Conservation (phyloP, 1,140 invertebrate genomes). For the Halesus radiatus region DNA sequence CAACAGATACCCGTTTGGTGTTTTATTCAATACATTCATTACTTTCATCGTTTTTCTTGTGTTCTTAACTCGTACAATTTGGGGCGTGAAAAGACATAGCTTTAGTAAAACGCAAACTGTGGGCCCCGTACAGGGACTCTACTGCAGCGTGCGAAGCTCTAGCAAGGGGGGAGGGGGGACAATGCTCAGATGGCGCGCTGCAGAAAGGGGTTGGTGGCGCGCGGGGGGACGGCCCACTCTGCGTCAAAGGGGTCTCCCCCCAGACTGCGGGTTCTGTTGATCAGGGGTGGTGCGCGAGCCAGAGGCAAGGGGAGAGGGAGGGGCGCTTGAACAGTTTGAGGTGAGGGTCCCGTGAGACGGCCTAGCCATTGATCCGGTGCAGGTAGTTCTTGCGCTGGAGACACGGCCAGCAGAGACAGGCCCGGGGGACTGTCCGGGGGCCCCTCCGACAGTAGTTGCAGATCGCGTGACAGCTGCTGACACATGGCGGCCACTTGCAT, state of each 20-base stretch:
- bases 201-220: slow-evolving; percentile 59
- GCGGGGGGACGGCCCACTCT: slow-evolving; percentile 81
- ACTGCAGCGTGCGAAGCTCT: neutral
- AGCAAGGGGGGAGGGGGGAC: too few relatives aligned
- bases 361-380: slow-evolving; percentile 86
- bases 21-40: too few relatives aligned
- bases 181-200: slow-evolving; percentile 49
- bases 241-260: slow-evolving; percentile 86
- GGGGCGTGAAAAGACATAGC: too few relatives aligned
- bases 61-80: too few relatives aligned
- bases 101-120: too few relatives aligned
- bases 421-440: slow-evolving; percentile 58
- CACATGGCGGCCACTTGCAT: slow-evolving; percentile 67
- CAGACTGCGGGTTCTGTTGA: slow-evolving; percentile 69
- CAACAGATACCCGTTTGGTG: neutral
- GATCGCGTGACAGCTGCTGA: slow-evolving; percentile 65
- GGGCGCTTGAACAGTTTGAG: too few relatives aligned
- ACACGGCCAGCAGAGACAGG: slow-evolving; percentile 59
- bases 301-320: slow-evolving; percentile 63
- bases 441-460: slow-evolving; percentile 66
- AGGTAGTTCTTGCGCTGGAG: slow-evolving; percentile 68
- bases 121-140: neutral
- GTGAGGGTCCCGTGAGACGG: slow-evolving; percentile 73
- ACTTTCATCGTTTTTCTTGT: too few relatives aligned
- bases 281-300: slow-evolving; percentile 74